phyloP scores from a whole-genome alignment of 2,888 invertebrate species.

The Cephus runcator region DNA sequence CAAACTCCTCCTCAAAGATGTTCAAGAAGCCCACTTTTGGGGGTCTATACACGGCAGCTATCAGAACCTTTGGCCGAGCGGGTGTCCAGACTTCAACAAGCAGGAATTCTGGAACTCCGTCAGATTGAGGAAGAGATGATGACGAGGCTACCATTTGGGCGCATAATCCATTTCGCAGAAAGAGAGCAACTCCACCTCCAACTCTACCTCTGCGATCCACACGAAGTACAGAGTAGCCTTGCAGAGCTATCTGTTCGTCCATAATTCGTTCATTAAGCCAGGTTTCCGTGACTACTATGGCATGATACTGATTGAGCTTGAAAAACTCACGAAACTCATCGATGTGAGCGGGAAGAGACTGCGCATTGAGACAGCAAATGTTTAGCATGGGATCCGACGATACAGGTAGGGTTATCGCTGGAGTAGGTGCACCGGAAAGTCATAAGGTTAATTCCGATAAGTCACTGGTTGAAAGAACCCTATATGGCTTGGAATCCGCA shows the following conservation, averaged over 20 bases:
- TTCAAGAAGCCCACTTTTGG: neutral
- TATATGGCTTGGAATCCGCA: neutral
- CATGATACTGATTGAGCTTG: neutral
- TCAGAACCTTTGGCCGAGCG: neutral
- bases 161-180: neutral
- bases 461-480: neutral
- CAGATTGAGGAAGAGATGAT: neutral
- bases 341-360: neutral
- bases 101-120: neutral
- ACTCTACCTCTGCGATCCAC: constrained; percentile 3
- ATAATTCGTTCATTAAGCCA: constrained; percentile 1
- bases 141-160: neutral
- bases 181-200: constrained; percentile 8
- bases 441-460: neutral
- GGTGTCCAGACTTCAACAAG: constrained; percentile 1
- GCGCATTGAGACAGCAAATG: constrained; percentile 2
- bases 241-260: neutral
- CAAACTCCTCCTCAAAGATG: constrained; percentile 2
- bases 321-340: constrained; percentile 8
- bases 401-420: too few species aligned
- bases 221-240: neutral
- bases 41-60: constrained; percentile 9
- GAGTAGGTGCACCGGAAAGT: neutral
- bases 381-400: neutral
- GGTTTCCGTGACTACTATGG: constrained; percentile 1